Conservation (phyloP, 2,888 invertebrate genomes). For the Cantharis rustica region DNA sequence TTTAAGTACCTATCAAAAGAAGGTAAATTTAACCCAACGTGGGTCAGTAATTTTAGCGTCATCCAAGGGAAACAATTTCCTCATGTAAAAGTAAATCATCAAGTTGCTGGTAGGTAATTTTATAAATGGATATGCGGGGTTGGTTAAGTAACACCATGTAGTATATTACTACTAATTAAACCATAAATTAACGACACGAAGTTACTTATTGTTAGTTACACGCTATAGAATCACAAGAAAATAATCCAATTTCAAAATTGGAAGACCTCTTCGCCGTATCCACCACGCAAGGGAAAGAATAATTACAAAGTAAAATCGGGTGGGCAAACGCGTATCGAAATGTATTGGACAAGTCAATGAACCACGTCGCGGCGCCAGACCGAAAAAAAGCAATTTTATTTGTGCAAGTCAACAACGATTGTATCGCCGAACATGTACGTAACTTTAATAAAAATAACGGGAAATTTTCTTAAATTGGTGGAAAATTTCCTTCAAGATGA, state of each 20-base stretch:
- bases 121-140: neutral
- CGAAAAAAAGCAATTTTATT: constrained; percentile 7
- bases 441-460: neutral
- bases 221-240: neutral
- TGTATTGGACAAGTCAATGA: constrained; percentile 16
- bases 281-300: neutral
- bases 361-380: constrained; percentile 17
- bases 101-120: neutral
- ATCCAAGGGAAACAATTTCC: neutral
- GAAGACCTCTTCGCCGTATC: neutral
- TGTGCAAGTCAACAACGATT: neutral
- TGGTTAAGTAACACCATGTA: neutral
- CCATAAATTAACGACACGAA: neutral
- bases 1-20: neutral
- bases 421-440: no score
- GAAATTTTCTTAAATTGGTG: neutral
- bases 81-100: neutral
- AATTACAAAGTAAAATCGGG: constrained; percentile 11
- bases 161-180: neutral
- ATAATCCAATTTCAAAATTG: neutral
- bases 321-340: constrained; percentile 6
- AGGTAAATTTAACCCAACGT: neutral
- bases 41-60: neutral
- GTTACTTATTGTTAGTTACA: neutral
- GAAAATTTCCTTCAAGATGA: neutral